Evolutionary conservation across 2,113 vertebrate genomes (phyloP).

Genomic region (Megaceryle maxima): DNA sequence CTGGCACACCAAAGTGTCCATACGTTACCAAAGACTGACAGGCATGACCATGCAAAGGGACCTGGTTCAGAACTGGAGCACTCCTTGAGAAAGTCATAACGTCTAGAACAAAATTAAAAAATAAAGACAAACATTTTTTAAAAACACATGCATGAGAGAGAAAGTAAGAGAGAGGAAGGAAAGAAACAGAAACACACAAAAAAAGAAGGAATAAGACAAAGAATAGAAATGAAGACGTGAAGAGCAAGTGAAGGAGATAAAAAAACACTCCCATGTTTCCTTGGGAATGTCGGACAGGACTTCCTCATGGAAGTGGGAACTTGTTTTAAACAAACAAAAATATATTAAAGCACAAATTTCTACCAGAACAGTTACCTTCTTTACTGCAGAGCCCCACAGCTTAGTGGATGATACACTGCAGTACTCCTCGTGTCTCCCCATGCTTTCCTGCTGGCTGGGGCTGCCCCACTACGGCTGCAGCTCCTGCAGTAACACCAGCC

Average conservation of each 20-base stretch:
- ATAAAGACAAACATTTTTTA: slow-evolving; percentile 9
- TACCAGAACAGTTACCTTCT: slow-evolving; percentile 79
- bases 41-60: slow-evolving; percentile 68
- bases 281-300: slow-evolving; percentile 46
- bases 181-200: neutral
- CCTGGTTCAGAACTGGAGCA: slow-evolving; percentile 72
- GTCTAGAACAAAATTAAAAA: slow-evolving; percentile 47
- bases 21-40: slow-evolving; percentile 84
- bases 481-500: neutral
- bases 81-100: slow-evolving; percentile 65
- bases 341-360: slow-evolving; percentile 87
- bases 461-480: neutral
- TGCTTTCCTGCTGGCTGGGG: slow-evolving; percentile 7
- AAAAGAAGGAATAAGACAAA: neutral
- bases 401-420: slow-evolving; percentile 31
- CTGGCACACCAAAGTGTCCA: slow-evolving; percentile 85
- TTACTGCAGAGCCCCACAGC: slow-evolving; percentile 68
- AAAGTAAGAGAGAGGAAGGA: slow-evolving; percentile 27
- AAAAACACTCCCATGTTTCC: slow-evolving; percentile 2
- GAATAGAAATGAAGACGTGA: slow-evolving; percentile 28
- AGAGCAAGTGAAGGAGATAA: slow-evolving; percentile 29
- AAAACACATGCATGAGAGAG: neutral
- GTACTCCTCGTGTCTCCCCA: neutral
- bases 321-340: slow-evolving; percentile 70
- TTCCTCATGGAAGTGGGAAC: slow-evolving; percentile 66